These are phyloP conservation scores for Aricia artaxerxes DNA, from an alignment of 2,888 invertebrate genomes.

Conservation along the genomic window DNA sequence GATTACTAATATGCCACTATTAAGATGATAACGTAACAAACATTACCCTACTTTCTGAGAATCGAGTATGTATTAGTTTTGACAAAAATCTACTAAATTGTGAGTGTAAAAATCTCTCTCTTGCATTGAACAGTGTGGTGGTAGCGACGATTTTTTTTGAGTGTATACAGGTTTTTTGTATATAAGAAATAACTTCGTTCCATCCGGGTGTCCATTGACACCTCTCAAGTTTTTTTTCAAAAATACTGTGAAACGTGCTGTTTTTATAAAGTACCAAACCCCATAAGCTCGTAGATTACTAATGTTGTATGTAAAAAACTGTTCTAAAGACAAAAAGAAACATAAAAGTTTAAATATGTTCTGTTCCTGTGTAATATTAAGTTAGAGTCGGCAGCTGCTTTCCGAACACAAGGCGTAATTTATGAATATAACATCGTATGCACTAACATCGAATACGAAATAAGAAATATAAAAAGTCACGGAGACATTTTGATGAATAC, in stretches of 20 bases:
- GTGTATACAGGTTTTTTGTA: too few relatives aligned
- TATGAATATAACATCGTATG: conserved; percentile 49
- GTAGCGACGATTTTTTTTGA: too few relatives aligned
- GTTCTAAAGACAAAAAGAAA: neutral
- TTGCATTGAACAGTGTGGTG: too few relatives aligned
- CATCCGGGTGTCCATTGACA: too few relatives aligned
- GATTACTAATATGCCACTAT: conserved; percentile 9
- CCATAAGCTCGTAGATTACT: neutral
- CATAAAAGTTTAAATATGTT: conserved; percentile 24
- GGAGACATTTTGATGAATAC: conserved; percentile 54
- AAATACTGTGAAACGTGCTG: neutral
- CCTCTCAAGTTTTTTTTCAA: neutral
- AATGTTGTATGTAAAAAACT: neutral
- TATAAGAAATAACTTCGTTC: too few relatives aligned
- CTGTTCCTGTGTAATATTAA: conserved; percentile 23
- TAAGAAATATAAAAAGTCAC: conserved; percentile 55
- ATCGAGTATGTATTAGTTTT: neutral
- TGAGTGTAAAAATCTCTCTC: neutral
- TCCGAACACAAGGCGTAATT: conserved; percentile 42
- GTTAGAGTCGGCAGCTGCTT: conserved; percentile 34
- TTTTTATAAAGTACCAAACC: neutral
- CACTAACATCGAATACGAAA: conserved; percentile 50
- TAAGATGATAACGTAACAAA: conserved; percentile 12
- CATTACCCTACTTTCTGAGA: neutral
- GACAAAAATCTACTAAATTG: neutral